Conservation (phyloP, 2,113 vertebrate genomes). For the Brachypodius melanocephalos region DNA sequence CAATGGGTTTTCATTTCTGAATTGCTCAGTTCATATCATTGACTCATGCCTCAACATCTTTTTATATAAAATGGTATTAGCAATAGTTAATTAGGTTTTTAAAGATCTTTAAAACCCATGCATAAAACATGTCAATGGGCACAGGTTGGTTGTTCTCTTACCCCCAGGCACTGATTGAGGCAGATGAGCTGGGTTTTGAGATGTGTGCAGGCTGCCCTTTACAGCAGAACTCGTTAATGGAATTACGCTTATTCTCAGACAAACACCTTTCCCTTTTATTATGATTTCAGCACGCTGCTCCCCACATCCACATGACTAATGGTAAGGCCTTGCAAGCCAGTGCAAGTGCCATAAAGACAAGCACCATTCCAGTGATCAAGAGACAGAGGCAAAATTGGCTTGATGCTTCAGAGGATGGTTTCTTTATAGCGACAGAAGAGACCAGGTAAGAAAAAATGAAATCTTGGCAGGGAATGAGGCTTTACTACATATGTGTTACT, state of each 20-base stretch:
- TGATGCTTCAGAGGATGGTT: constrained; percentile 87
- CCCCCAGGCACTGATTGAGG: not conserved
- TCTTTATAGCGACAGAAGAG: constrained; percentile 90
- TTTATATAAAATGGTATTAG: not conserved
- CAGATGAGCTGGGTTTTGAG: not conserved
- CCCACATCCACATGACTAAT: constrained; percentile 76
- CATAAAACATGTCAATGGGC: not conserved
- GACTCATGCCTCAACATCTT: not conserved
- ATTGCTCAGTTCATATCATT: not conserved
- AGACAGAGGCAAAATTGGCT: constrained; percentile 90
- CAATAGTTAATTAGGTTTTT: not conserved
- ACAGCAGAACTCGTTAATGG: not conserved
- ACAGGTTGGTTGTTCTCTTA: not conserved
- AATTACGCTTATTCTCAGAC: not conserved
- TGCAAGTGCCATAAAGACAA: constrained; percentile 70
- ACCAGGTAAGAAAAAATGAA: constrained; percentile 80
- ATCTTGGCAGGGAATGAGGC: not conserved
- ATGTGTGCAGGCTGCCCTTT: not conserved
- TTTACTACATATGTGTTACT: constrained; percentile 40
- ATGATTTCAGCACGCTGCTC: constrained; percentile 63
- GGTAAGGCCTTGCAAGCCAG: constrained; percentile 73
- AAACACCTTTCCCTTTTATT: constrained; percentile 8
- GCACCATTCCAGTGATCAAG: constrained; percentile 80
- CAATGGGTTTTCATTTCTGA: not conserved
- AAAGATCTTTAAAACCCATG: not conserved